Base-by-base conservation (phyloP, 2,888 invertebrate genomes). In the Tetropium fuscum region DNA sequence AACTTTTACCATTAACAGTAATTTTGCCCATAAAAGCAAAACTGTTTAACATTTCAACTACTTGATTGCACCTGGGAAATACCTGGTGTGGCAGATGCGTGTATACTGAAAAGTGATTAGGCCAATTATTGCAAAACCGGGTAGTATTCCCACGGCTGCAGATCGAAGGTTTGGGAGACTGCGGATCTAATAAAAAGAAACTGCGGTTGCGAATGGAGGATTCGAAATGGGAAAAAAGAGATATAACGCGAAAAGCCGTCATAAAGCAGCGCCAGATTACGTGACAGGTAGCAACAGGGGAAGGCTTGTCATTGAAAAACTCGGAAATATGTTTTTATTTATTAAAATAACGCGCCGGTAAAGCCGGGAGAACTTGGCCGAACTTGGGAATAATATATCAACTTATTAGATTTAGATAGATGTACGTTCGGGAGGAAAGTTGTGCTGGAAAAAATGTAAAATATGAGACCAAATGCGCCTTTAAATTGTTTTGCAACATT, bases 251-350 rank as follows among this genome's bases (percentile, higher is more conserved):
- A 34, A 40, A 38, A 51, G 27, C 51, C 51, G 51, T 40, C 51
- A 40, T 51, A 51, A 51, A 51, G 27, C 56, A 48, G 40, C 53
- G 30, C 40, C 36, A 43, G 58, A 64, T 59, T 54, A 53, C 27
- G 40, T 36, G 63, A 58, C 58, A 63, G 60, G 58, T 58, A 58
- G 55, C 56, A 53, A 53, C 58, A 41, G 34, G 64, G 62, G 64
- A 68, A 27, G 47, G 16, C 41, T 30, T 58, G 65, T 63, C 68
- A 65, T 58, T 58, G 60, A 54, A 59, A 66, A 66, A 68, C 57
- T 55, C 64, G 51, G 63, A 62, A 63, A 64, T 60, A 69, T 53
- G 63, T 64, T 64, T 65, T 64, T 68, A 68, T 71, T 71, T 71
- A 71, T 71, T 68, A 69, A 68, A 66, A 65, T 69, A 63, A 58